Evolutionary conservation across 2,888 invertebrate genomes (phyloP).

Genomic region (Drosophila stalkeri): DNA sequence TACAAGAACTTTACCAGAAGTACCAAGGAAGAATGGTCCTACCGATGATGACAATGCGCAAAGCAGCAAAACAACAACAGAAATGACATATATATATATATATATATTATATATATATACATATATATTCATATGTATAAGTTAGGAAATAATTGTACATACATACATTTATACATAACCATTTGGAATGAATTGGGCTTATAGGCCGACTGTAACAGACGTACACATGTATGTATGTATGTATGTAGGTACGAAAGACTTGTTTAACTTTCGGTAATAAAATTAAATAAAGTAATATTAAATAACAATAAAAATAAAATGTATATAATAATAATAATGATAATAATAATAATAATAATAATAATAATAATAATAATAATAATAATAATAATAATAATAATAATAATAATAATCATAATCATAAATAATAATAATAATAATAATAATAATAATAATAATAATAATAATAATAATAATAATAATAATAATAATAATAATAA

Average conservation of each 20-base stretch:
- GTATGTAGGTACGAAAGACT: conserved; percentile 44
- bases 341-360: too few relatives aligned
- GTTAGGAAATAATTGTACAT: background rate
- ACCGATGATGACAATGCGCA: conserved; percentile 54
- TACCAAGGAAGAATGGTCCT: conserved; percentile 58
- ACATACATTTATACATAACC: too few relatives aligned
- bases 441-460: background rate
- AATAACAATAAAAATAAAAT: background rate
- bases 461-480: too few relatives aligned
- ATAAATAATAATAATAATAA: too few relatives aligned
- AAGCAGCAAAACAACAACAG: conserved; percentile 31
- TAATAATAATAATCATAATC: too few relatives aligned
- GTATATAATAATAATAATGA: too few relatives aligned
- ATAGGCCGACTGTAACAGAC: too few relatives aligned
- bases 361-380: background rate
- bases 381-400: too few relatives aligned
- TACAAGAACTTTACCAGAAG: conserved; percentile 66
- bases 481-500: too few relatives aligned
- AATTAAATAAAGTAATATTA: background rate
- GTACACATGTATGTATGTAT: background rate
- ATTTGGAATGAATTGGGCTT: background rate
- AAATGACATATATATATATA: background rate
- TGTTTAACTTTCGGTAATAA: conserved; percentile 15
- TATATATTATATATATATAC: background rate
- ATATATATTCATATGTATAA: background rate